Evolutionary conservation across 2,113 vertebrate species (phyloP), one percentile per base, ranked within the genome.

Genomic region (Amazona vittata): DNA sequence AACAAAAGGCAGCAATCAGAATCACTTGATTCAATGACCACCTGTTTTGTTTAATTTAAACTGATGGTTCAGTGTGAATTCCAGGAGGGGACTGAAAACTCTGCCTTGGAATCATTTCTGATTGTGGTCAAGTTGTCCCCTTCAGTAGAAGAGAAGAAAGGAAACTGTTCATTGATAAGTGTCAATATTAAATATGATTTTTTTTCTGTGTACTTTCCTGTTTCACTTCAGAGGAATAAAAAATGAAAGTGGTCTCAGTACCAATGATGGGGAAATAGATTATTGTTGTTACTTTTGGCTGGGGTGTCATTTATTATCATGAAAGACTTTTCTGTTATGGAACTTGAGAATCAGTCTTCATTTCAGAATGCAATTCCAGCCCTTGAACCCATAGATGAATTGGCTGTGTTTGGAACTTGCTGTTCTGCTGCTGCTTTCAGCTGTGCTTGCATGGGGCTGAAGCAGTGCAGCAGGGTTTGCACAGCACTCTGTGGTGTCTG

Each of bases 41-140:
- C 90, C 84, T 96, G 88, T 89, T 89, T 92, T 68, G 91, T 88
- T 89, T 94, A 80, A 92, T 90, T 87, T 80, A 95, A 96, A 92
- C 80, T 86, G 80, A 83, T 92, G 67, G 89, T 94, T 87, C 89
- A 16, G 21, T 53, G 35, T 81, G 79, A 86, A 86, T 90, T 95
- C 68, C 75, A 86, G 76, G 90, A 86, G 90, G 47, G 26, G 12
- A 31, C 76, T 81, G 68, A 50, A 88, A 93, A 83, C 44, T 46
- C 31, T 68, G 44, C n/a, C 46, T 80, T 68, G 44, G 41, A 59
- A 24, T 92, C 2, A 3, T 76, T 89, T 80, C 43, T 75, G 35
- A 33, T 44, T 43, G 4, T 65, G 14, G 11, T 80, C 75, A 68
- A 19, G 1, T 75, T 86, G 26, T 76, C 12, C 1, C 60, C 41